These are phyloP conservation scores for Spodoptera litura DNA, from an alignment of 1,140 invertebrate genomes.

Conservation along the genomic window DNA sequence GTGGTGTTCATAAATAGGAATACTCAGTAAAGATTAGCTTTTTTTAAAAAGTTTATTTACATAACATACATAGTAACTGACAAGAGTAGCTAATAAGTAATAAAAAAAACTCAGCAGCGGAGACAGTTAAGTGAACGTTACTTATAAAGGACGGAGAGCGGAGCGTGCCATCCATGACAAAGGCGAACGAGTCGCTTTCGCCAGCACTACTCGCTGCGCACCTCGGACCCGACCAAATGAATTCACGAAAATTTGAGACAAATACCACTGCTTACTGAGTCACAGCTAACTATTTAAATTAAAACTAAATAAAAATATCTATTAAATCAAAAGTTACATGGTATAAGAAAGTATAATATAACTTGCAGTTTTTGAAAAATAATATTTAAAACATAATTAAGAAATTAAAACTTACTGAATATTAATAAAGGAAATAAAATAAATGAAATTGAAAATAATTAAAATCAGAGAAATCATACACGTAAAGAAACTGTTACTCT, in stretches of 20 bases:
- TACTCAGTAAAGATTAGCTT: slow-evolving; percentile 66
- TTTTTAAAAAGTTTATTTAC: slow-evolving; percentile 83
- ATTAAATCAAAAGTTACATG: slow-evolving; percentile 44
- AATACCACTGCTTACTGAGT: slow-evolving; percentile 47
- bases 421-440: slow-evolving; percentile 38
- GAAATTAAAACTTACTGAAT: slow-evolving; percentile 47
- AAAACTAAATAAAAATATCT: slow-evolving; percentile 48
- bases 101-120: slow-evolving; percentile 71
- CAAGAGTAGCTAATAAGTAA: slow-evolving; percentile 74
- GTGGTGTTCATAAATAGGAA: slow-evolving; percentile 51
- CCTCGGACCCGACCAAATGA: slow-evolving; percentile 16
- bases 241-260: slow-evolving; percentile 50
- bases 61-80: slow-evolving; percentile 82
- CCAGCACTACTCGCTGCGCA: slow-evolving; percentile 7
- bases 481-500: slow-evolving; percentile 19
- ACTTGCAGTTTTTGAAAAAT: slow-evolving; percentile 45
- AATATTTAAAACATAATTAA: slow-evolving; percentile 12
- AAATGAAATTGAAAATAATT: not conserved
- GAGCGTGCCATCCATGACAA: slow-evolving; percentile 44
- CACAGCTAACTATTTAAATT: slow-evolving; percentile 40
- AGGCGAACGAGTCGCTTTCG: not conserved
- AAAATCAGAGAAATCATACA: slow-evolving; percentile 8
- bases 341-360: slow-evolving; percentile 36
- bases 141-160: slow-evolving; percentile 46
- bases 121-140: slow-evolving; percentile 52